Conservation (phyloP, 2,888 invertebrate species). For the Rhingia campestris region DNA sequence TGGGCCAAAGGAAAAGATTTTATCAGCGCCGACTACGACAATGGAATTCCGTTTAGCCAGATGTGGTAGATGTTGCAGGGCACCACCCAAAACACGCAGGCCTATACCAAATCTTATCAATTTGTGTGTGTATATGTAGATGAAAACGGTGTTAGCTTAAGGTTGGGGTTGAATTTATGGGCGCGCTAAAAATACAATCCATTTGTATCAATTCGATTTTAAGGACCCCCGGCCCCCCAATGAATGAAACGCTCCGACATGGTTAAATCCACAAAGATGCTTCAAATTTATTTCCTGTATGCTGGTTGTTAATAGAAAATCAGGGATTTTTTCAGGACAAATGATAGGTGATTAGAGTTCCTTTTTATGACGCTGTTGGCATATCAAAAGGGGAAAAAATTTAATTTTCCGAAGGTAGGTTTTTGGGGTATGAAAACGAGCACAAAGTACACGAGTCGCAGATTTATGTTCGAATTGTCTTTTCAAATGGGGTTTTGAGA, state of each 20-base stretch:
- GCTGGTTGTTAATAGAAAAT: conserved; percentile 68
- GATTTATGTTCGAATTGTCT: conserved; percentile 47
- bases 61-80: conserved; percentile 32
- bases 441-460: conserved; percentile 39
- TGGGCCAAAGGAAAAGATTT: conserved; percentile 57
- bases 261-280: conserved; percentile 52
- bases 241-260: conserved; percentile 19
- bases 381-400: conserved; percentile 33
- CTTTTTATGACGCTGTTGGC: conserved; percentile 17
- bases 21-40: conserved; percentile 35
- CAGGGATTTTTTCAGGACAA: conserved; percentile 65
- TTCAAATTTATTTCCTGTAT: conserved; percentile 59
- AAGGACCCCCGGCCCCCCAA: conserved; percentile 52
- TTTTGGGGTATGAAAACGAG: conserved; percentile 13
- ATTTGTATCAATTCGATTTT: conserved; percentile 70
- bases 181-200: conserved; percentile 69
- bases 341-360: conserved; percentile 63
- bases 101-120: conserved; percentile 60
- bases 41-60: conserved; percentile 36
- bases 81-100: conserved; percentile 5
- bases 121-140: conserved; percentile 52
- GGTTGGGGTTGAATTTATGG: conserved; percentile 68
- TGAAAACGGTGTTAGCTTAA: conserved; percentile 46
- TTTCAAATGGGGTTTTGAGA: conserved; percentile 39
- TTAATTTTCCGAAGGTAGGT: conserved; percentile 47